Percentiles rank a stretch among this genome's conserved stretches.
Evolutionary conservation across 1,140 invertebrate genomes (phyloP).

Genomic region (Ladona fulva): DNA sequence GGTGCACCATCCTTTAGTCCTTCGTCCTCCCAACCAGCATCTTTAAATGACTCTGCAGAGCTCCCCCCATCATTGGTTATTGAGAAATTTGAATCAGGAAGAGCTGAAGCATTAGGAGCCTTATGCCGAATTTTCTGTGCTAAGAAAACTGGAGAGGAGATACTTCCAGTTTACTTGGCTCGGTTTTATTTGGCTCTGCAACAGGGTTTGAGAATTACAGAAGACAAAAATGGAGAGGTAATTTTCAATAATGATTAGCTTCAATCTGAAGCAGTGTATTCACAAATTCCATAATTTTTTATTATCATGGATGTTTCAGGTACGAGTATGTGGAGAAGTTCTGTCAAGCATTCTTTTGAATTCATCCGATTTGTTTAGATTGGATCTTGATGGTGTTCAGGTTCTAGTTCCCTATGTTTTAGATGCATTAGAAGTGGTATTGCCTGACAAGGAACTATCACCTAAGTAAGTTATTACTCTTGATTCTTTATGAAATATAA

Average conservation of each 20-base stretch:
- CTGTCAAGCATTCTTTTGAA: constrained; percentile 72
- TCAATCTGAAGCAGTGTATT: background rate
- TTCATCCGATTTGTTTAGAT: constrained; percentile 67
- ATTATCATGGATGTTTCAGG: constrained; percentile 27
- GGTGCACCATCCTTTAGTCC: constrained; percentile 16
- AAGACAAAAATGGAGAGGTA: constrained; percentile 27
- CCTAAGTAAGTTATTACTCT: constrained; percentile 32
- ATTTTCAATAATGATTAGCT: background rate
- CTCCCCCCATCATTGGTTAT: constrained; percentile 30
- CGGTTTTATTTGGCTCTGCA: constrained; percentile 88
- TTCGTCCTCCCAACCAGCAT: constrained; percentile 20
- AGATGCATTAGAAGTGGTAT: constrained; percentile 76
- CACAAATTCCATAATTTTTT: constrained; percentile 1
- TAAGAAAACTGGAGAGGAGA: constrained; percentile 91
- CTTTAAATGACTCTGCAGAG: constrained; percentile 17
- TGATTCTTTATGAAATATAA: too few relatives aligned
- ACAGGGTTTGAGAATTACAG: constrained; percentile 66
- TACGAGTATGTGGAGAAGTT: constrained; percentile 58
- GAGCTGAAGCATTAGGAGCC: constrained; percentile 90
- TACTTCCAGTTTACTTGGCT: constrained; percentile 87
- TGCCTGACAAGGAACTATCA: constrained; percentile 64
- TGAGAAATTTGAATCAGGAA: constrained; percentile 68
- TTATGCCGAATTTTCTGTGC: constrained; percentile 93
- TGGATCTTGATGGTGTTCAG: constrained; percentile 89
- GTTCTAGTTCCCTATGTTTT: constrained; percentile 84